Evolutionary conservation across 2,797 vertebrate genomes (phyloP).

Genomic region (Allobates femoralis): DNA sequence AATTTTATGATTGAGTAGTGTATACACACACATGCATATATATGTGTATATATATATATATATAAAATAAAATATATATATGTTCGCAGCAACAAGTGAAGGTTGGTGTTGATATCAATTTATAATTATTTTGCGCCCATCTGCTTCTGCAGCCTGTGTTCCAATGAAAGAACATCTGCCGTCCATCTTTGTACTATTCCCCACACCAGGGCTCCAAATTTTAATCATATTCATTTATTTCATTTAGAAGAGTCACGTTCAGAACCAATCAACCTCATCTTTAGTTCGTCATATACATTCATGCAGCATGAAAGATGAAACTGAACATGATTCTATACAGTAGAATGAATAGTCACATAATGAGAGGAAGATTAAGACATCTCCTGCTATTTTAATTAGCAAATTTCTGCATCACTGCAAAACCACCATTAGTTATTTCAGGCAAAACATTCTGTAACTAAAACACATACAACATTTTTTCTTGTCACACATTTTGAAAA

Average conservation of each 20-base stretch:
- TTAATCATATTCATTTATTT: slow-evolving; percentile 71
- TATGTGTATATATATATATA: background rate
- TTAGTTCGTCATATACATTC: slow-evolving; percentile 62
- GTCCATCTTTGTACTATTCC: slow-evolving; percentile 64
- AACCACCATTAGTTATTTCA: slow-evolving; percentile 67
- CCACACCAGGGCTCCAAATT: slow-evolving; percentile 67
- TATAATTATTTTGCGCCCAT: slow-evolving; percentile 71
- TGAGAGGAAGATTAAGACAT: slow-evolving; percentile 58
- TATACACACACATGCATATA: background rate
- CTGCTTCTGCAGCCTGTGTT: slow-evolving; percentile 67
- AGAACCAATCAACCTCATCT: slow-evolving; percentile 67
- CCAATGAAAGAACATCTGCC: slow-evolving; percentile 73
- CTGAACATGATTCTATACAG: slow-evolving; percentile 51
- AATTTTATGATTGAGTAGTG: no score
- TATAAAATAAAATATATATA: no score
- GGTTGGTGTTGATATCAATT: slow-evolving; percentile 67
- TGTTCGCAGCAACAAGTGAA: slow-evolving; percentile 73
- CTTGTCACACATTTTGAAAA: background rate
- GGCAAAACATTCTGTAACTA: slow-evolving; percentile 48
- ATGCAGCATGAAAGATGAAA: slow-evolving; percentile 57
- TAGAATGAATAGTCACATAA: slow-evolving; percentile 63
- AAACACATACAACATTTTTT: slow-evolving; percentile 14
- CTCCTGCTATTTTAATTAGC: slow-evolving; percentile 48
- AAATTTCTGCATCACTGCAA: slow-evolving; percentile 54
- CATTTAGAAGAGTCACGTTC: slow-evolving; percentile 67